A percentile compares a stretch with the other conserved stretches of the same genome.
phyloP scores from a whole-genome alignment of 64 coral and sea anemone species.

The Stichodactyla helianthus region DNA sequence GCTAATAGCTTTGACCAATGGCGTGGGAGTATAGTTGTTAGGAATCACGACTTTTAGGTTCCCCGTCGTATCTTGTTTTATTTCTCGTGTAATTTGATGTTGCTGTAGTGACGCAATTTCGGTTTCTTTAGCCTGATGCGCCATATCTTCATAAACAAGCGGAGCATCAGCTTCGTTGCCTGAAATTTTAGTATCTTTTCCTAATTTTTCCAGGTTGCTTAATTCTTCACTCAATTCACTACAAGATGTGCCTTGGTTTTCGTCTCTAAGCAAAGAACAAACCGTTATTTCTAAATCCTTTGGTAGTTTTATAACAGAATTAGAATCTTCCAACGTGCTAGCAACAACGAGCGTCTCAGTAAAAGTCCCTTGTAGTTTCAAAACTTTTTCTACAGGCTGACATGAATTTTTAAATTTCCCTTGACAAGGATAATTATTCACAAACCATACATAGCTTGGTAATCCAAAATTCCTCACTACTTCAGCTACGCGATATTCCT shows the following conservation, averaged over 20 bases:
- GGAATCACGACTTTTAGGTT: neutral
- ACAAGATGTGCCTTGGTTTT: neutral
- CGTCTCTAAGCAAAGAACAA: neutral
- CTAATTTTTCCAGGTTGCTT: neutral
- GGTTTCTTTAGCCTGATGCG: neutral
- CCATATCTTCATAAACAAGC: conserved; percentile 11
- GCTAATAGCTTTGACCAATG: neutral
- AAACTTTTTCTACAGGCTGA: neutral
- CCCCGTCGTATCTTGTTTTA: neutral
- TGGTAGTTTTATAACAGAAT: neutral
- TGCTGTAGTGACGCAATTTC: neutral
- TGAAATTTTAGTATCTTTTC: neutral
- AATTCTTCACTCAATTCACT: neutral
- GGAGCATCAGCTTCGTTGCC: neutral
- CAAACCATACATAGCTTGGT: conserved; percentile 19
- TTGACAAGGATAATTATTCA: neutral
- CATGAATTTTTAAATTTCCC: neutral
- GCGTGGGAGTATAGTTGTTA: neutral
- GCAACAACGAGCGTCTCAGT: neutral
- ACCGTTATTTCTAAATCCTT: neutral
- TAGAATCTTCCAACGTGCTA: neutral
- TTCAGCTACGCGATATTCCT: conserved; percentile 15
- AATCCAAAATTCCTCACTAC: conserved; percentile 34
- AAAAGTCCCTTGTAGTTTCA: neutral
- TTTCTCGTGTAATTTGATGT: neutral